Base-by-base conservation (phyloP, 2,113 vertebrate species). In the Paramisgurnus dabryanus region DNA sequence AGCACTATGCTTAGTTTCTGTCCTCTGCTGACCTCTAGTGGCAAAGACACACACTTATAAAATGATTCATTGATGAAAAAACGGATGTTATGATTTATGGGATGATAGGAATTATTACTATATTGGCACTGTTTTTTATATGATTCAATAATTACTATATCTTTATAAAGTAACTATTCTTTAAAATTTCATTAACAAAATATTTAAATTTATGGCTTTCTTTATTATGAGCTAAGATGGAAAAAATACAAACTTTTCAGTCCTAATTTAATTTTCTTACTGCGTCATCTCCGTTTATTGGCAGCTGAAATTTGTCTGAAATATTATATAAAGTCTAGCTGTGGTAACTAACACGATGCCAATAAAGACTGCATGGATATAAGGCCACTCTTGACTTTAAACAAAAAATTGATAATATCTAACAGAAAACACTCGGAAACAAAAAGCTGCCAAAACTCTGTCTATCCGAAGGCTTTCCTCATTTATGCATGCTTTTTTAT, bases 1-100 rank as follows among this genome's bases (percentile, higher is more conserved):
- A 94, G 93, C 92, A 89, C 92, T 92, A 86, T 89, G 91, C 92
- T 90, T 82, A 64, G 87, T 84, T 83, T 85, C 80, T 86, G 87
- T 88, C 85, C 86, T 93, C 86, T 83, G 82, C 88, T 91, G 91
- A 92, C 93, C 91, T 87, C 92, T 92, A 93, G 91, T 91, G 93
- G 90, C 84, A 78, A 76, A 80, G 68, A 71, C 60, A 80, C 58
- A 73, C 57, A 79, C 67, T 50, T 61, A 71, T 40, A 43, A 47
- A 67, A 63, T 74, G 71, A 74, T 27, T 22, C 22, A 40, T 40
- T 49, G 17, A 64, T 75, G 58, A 75, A 13, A 27, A 43, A 47
- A 58, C 6, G 6, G 15, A 17, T 10, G 45, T 6, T 18, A 39
- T 75, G 73, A 49, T 64, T 63, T 64, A 50, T 64, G 58, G 18